phyloP scores from a whole-genome alignment of 2,888 invertebrate genomes.

The Amblyteles armatorius region DNA sequence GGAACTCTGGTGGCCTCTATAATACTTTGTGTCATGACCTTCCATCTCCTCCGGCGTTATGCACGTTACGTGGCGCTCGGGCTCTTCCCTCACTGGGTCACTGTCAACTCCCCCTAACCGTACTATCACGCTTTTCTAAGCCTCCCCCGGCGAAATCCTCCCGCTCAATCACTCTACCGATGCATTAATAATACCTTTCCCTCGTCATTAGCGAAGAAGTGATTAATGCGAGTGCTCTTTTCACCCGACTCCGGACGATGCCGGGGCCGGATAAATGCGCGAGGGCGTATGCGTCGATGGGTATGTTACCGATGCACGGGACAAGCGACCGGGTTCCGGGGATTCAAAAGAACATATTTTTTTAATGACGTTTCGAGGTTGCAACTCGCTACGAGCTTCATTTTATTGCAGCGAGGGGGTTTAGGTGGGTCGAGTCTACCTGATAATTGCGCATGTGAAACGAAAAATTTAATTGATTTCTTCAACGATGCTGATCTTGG shows the following conservation, averaged over 20 bases:
- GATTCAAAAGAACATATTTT: no score
- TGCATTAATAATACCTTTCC: slow-evolving; percentile 60
- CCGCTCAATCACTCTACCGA: slow-evolving; percentile 47
- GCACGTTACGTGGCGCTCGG: slow-evolving; percentile 41
- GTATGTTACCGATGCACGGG: not conserved
- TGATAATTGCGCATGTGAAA: no score
- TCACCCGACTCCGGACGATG: slow-evolving; percentile 45
- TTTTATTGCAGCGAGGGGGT: no score
- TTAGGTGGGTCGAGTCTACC: no score
- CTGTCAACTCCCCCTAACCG: slow-evolving; percentile 55
- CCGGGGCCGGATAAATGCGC: not conserved
- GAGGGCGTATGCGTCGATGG: not conserved
- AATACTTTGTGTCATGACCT: slow-evolving; percentile 65
- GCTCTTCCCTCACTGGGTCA: slow-evolving; percentile 59
- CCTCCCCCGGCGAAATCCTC: slow-evolving; percentile 12
- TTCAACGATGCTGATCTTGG: no score
- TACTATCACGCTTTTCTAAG: slow-evolving; percentile 42
- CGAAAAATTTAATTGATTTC: no score
- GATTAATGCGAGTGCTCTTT: slow-evolving; percentile 62
- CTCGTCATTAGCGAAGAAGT: slow-evolving; percentile 51
- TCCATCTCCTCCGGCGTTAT: slow-evolving; percentile 56
- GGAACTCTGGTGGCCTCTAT: slow-evolving; percentile 44
- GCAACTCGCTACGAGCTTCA: no score
- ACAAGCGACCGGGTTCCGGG: no score
- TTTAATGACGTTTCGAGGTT: no score